phyloP scores from a whole-genome alignment of 2,113 vertebrate species.

The Corythornis madagascariensis region DNA sequence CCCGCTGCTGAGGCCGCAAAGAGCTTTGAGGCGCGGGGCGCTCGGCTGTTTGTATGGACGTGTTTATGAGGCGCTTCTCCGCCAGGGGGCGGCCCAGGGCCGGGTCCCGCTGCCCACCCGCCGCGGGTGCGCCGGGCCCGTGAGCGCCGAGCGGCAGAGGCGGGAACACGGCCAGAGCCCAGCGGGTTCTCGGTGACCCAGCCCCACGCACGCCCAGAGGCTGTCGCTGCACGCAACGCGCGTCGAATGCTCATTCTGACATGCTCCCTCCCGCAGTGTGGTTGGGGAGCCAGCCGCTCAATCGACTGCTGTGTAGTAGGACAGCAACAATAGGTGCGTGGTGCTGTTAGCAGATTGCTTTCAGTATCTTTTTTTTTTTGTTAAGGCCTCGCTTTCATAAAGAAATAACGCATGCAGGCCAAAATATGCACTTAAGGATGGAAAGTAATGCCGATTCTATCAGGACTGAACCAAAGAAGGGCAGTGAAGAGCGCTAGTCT shows the following conservation, averaged over 20 bases:
- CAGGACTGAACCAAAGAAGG: not conserved
- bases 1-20: no score
- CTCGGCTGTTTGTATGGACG: no score
- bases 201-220: not conserved
- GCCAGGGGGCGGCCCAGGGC: no score
- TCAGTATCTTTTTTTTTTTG: not conserved
- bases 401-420: not conserved
- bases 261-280: rapidly evolving
- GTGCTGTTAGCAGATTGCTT: not conserved
- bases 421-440: not conserved
- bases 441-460: not conserved
- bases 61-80: no score
- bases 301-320: not conserved
- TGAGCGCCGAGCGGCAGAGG: not conserved
- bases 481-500: not conserved
- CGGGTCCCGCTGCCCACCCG: no score
- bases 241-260: not conserved
- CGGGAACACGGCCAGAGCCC: no score
- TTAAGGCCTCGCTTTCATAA: not conserved
- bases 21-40: no score
- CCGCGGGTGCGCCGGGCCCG: no score
- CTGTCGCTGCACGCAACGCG: rapidly evolving
- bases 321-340: rapidly evolving
- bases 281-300: not conserved
- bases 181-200: not conserved